These are phyloP conservation scores for Eupleurogrammus muticus DNA, from an alignment of 2,797 vertebrate species.

Conservation along the genomic window DNA sequence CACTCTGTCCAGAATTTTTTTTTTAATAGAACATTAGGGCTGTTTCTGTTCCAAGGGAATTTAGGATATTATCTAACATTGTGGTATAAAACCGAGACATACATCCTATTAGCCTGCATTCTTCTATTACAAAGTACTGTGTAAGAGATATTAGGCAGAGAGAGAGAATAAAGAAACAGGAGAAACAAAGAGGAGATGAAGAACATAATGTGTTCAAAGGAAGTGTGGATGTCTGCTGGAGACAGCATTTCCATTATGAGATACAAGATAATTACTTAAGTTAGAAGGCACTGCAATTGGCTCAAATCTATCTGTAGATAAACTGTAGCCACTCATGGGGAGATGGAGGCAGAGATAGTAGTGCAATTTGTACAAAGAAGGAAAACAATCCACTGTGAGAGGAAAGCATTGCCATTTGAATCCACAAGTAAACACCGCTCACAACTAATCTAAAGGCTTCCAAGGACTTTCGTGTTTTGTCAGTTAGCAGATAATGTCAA, in stretches of 20 bases:
- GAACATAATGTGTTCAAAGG: not conserved
- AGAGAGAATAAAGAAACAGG: constrained; percentile 8
- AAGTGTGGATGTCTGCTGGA: constrained; percentile 6
- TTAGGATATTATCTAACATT: constrained; percentile 40
- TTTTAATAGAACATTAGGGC: constrained; percentile 48
- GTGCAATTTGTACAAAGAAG: constrained; percentile 50
- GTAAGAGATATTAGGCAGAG: constrained; percentile 9
- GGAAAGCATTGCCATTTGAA: constrained; percentile 40
- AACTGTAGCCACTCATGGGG: constrained; percentile 39
- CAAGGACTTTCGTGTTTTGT: constrained; percentile 31
- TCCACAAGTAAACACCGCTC: constrained; percentile 44
- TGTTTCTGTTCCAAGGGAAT: constrained; percentile 33
- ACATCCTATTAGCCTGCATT: constrained; percentile 35
- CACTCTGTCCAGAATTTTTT: constrained; percentile 31
- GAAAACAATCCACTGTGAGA: constrained; percentile 49
- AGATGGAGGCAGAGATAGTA: constrained; percentile 40
- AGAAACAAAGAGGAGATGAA: constrained; percentile 2
- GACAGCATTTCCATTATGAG: constrained; percentile 17
- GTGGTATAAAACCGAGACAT: constrained; percentile 49
- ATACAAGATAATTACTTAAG: constrained; percentile 28
- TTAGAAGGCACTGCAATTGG: constrained; percentile 37
- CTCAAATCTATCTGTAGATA: constrained; percentile 46
- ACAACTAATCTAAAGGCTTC: constrained; percentile 46
- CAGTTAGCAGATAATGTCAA: constrained; percentile 39
- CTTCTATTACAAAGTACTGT: constrained; percentile 45